These are phyloP conservation scores for Euplagia quadripunctaria DNA, from an alignment of 2,888 invertebrate genomes.

Conservation along the genomic window DNA sequence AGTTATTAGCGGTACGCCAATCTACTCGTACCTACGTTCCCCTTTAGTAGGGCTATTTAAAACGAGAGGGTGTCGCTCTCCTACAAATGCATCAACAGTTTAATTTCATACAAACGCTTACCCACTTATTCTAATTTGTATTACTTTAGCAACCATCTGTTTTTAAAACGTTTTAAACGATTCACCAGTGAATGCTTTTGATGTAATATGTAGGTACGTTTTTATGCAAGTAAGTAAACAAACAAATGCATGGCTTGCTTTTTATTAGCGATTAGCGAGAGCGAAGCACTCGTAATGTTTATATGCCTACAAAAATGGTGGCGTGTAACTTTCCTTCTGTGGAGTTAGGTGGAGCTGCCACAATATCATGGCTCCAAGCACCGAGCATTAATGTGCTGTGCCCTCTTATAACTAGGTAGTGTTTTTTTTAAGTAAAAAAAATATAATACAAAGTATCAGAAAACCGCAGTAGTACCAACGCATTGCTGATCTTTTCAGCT, in stretches of 20 bases:
- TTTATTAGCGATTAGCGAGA: too few relatives aligned
- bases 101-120: slow-evolving; percentile 47
- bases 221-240: too few relatives aligned
- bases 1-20: slow-evolving; percentile 81
- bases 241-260: too few relatives aligned
- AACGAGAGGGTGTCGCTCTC: slow-evolving; percentile 72
- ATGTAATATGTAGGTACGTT: slow-evolving; percentile 1
- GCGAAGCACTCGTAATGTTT: too few relatives aligned
- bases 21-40: slow-evolving; percentile 66
- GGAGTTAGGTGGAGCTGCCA: background rate
- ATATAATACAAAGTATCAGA: background rate
- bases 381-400: background rate
- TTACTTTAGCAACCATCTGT: slow-evolving; percentile 33
- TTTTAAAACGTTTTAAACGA: slow-evolving; percentile 27
- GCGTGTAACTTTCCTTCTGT: background rate
- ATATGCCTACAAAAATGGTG: background rate
- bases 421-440: too few relatives aligned
- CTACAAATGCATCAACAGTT: slow-evolving; percentile 68
- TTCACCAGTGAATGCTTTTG: background rate
- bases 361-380: background rate
- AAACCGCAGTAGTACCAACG: background rate
- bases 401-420: too few relatives aligned
- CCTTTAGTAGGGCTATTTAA: slow-evolving; percentile 75
- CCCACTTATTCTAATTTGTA: slow-evolving; percentile 46
- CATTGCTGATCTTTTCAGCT: background rate